Conservation (phyloP, 2,113 vertebrate species). For the Mungos mungo region DNA sequence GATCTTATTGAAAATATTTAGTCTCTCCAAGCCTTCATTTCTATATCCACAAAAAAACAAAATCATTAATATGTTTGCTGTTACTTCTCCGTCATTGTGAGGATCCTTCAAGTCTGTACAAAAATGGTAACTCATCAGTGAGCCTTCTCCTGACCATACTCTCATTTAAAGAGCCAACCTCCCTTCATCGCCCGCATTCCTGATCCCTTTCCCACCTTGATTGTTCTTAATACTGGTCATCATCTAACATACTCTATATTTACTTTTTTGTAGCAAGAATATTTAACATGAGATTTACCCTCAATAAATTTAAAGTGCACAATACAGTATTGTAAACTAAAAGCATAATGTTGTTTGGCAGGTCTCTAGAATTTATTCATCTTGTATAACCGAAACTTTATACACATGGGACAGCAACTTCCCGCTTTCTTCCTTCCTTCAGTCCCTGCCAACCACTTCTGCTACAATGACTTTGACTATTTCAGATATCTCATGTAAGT, state of each 20-base stretch:
- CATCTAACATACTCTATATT: not conserved
- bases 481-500: not conserved
- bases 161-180: not conserved
- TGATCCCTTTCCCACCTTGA: not conserved
- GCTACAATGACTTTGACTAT: not conserved
- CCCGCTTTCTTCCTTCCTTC: not conserved
- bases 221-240: not conserved
- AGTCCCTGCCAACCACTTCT: not conserved
- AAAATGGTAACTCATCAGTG: not conserved
- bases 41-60: not conserved
- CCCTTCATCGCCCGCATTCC: not conserved
- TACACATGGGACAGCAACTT: not conserved
- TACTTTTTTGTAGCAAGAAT: not conserved
- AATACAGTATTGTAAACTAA: not conserved
- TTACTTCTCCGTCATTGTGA: not conserved
- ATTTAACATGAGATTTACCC: not conserved
- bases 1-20: not conserved
- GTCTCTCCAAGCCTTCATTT: not conserved
- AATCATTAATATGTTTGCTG: not conserved
- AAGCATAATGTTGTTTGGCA: not conserved
- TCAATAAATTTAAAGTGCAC: not conserved
- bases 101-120: not conserved
- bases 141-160: not conserved
- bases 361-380: not conserved
- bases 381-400: not conserved